Conservation (phyloP, 2,888 invertebrate genomes). For the Polyommatus iphigenia region DNA sequence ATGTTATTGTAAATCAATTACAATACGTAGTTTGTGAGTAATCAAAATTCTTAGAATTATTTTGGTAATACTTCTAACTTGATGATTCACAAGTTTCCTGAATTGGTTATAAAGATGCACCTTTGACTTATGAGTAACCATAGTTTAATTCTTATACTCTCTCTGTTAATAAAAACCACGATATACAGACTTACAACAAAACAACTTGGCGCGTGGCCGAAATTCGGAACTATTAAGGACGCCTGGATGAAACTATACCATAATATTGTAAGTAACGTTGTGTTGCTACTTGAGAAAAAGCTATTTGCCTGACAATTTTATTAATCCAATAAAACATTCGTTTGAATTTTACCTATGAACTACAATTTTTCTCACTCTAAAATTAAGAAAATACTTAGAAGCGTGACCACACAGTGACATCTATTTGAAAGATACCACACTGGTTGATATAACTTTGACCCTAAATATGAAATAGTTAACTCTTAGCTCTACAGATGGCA, state of each 20-base stretch:
- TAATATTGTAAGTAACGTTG: too few species aligned
- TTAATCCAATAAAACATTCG: not conserved
- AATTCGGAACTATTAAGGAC: not conserved
- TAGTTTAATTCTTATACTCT: not conserved
- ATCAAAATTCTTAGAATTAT: constrained; percentile 1
- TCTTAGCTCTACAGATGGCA: not conserved
- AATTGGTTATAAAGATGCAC: not conserved
- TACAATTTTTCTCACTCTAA: not conserved
- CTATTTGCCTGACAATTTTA: not conserved
- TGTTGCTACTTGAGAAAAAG: too few species aligned
- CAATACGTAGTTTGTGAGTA: not conserved
- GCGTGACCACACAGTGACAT: not conserved
- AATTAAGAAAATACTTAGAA: not conserved
- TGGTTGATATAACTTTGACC: not conserved
- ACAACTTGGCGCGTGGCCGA: not conserved
- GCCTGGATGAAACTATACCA: too few species aligned
- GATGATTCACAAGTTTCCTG: constrained; percentile 3
- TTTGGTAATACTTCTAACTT: not conserved
- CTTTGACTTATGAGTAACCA: not conserved
- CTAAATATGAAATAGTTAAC: constrained; percentile 6
- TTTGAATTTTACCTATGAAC: too few species aligned
- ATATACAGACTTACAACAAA: not conserved
- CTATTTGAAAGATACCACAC: not conserved
- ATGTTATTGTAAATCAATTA: not conserved
- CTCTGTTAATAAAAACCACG: not conserved